A percentile compares a stretch with the other conserved stretches of the same genome.
phyloP scores from a whole-genome alignment of 2,113 vertebrate species.

The Aleadryas rufinucha region DNA sequence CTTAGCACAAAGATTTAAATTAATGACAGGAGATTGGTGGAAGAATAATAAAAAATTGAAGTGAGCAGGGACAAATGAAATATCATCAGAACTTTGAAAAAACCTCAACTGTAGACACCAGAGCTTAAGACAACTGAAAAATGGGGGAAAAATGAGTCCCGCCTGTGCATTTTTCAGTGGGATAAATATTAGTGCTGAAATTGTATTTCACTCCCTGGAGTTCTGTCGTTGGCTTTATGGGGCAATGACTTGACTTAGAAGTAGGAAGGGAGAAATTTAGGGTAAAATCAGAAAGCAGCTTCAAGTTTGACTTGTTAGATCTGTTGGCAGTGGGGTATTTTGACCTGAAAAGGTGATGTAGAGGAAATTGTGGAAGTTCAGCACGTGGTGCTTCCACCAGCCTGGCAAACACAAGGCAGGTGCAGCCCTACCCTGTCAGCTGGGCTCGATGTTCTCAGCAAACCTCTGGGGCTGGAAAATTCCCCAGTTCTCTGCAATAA shows the following conservation, averaged over 20 bases:
- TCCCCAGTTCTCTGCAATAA: neutral
- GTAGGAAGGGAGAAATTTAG: neutral
- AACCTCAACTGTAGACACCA: neutral
- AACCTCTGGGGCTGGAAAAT: neutral
- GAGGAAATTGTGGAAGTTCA: neutral
- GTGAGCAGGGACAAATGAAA: neutral
- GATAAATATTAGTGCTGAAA: neutral
- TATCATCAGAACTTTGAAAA: neutral
- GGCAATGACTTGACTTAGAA: neutral
- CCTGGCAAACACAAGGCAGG: neutral
- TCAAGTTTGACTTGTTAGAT: neutral
- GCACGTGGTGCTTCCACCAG: neutral
- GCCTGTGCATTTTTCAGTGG: neutral
- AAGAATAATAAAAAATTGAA: slow-evolving; percentile 19
- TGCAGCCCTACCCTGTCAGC: neutral
- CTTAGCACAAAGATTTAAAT: neutral
- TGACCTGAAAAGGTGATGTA: neutral
- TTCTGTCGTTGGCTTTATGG: neutral
- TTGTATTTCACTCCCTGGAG: neutral
- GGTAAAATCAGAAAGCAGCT: neutral
- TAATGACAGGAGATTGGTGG: neutral
- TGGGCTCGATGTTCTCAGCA: neutral
- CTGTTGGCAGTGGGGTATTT: neutral
- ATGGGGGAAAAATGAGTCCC: neutral
- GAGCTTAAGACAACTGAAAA: neutral